Percentiles rank a stretch among this genome's conserved stretches.
phyloP scores from a whole-genome alignment of 2,888 invertebrate species.

The Synanthedon myopaeformis region DNA sequence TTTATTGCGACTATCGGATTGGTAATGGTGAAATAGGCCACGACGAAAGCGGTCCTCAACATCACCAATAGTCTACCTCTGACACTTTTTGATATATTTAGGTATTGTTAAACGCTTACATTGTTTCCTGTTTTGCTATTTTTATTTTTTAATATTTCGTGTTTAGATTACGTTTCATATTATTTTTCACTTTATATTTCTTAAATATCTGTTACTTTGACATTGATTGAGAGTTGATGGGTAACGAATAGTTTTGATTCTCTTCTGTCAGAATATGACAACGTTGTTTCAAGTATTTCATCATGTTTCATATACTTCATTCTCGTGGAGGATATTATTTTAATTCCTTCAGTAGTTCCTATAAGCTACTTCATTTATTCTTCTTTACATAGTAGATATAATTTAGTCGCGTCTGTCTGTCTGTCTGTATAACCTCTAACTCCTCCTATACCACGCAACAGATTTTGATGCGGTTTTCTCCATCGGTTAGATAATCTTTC shows the following conservation, averaged over 20 bases:
- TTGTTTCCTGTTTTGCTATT: constrained; percentile 16
- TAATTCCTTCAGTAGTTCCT: too few species aligned
- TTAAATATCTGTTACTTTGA: neutral
- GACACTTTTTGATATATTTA: constrained; percentile 29
- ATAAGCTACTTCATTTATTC: too few species aligned
- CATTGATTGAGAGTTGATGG: constrained; percentile 13
- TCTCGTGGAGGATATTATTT: too few species aligned
- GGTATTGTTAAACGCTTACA: constrained; percentile 8
- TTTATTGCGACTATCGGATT: constrained; percentile 42
- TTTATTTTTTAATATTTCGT: constrained; percentile 8
- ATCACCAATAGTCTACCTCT: constrained; percentile 36
- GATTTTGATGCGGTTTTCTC: too few species aligned
- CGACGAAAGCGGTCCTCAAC: constrained; percentile 45
- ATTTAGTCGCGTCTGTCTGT: too few species aligned
- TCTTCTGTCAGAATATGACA: constrained; percentile 11
- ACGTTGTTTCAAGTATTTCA: too few species aligned
- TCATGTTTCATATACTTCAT: too few species aligned
- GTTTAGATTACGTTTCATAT: neutral
- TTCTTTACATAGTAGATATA: too few species aligned
- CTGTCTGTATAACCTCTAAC: too few species aligned
- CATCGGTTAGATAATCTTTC: too few species aligned
- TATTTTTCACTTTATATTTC: neutral
- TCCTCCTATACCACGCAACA: too few species aligned
- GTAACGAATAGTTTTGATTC: constrained; percentile 12
- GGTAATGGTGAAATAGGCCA: constrained; percentile 46